Evolutionary conservation across 2,888 invertebrate species (phyloP).

Genomic region (Nomada lathburiana): DNA sequence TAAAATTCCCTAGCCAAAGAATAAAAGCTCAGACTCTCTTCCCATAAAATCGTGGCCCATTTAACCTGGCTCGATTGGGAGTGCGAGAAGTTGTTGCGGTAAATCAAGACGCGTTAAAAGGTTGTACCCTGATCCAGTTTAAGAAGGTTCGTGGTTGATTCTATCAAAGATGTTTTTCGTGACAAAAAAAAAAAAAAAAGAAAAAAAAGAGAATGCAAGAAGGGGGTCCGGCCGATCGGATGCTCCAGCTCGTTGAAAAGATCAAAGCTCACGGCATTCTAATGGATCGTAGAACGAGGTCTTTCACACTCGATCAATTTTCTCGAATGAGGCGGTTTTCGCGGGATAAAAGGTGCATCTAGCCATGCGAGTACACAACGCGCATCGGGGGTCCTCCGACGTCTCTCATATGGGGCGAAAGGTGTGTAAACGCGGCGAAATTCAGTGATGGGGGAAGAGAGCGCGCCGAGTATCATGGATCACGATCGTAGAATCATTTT

Average conservation of each 20-base stretch:
- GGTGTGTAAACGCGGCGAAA: constrained; percentile 45
- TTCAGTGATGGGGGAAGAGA: constrained; percentile 43
- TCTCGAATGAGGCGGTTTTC: constrained; percentile 78
- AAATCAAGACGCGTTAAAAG: constrained; percentile 39
- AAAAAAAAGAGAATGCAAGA: background rate
- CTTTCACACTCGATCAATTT: constrained; percentile 81
- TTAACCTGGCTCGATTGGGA: background rate
- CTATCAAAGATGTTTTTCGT: constrained; percentile 52
- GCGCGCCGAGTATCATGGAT: background rate
- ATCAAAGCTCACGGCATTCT: constrained; percentile 72
- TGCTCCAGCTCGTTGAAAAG: constrained; percentile 71
- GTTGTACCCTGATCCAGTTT: constrained; percentile 61
- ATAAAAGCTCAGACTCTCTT: background rate
- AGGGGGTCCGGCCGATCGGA: constrained; percentile 57
- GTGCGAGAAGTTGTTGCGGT: constrained; percentile 15
- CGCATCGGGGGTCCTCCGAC: constrained; percentile 58
- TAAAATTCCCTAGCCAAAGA: no score
- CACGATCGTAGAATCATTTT: background rate
- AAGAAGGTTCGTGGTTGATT: constrained; percentile 62
- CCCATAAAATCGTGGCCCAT: background rate
- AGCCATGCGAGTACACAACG: constrained; percentile 71
- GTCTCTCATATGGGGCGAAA: constrained; percentile 52
- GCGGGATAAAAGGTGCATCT: constrained; percentile 81
- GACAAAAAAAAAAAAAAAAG: background rate
- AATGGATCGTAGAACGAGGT: constrained; percentile 73